Base-by-base conservation (phyloP, 2,888 invertebrate species). In the Drosophila histrio region DNA sequence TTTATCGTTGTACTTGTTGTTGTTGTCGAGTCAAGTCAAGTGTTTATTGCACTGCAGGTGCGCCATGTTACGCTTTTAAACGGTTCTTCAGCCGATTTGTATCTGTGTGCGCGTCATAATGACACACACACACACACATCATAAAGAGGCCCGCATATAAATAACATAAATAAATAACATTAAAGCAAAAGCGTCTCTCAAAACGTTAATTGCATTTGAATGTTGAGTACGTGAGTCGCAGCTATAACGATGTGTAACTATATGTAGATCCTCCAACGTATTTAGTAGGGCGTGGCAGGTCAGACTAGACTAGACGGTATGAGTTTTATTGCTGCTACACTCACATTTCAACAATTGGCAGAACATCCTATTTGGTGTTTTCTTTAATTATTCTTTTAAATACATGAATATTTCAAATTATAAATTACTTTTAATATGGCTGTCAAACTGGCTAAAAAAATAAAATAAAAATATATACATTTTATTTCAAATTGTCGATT, bases 1-100 rank as follows among this genome's bases (percentile, higher is more conserved):
- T n/a, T 34, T 15, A 15, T 15, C 5, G 36, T 36, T 36, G 34
- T 41, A 28, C 54, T 41, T 47, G 47, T 34, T 47, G 50, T 28
- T 44, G 47, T 38, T 41, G 72, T 53, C 34, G 17, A 52, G 52
- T 11, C 21, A 32, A 70, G 53, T 63, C 77, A 74, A 76, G 76
- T 76, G 76, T 78, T 76, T 76, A 76, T 78, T 62, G 76, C 74
- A 80, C 54, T 87, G 84, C 87, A 80, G 80, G 69, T 70, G 66
- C 64, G 78, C 46, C 66, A 71, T 58, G 77, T 66, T 64, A 70
- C 66, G 67, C 52, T 76, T 75, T 79, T 71, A 79, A 85, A 85
- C 85, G 82, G 82, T 70, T 62, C 59, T 61, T 54, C 44, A 64
- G 59, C 47, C 68, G 74, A 77, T 77, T 73, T 67, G 69, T 46